Percentiles rank a stretch among this genome's conserved stretches.
phyloP scores from a whole-genome alignment of 1,140 invertebrate species.

The Ceratitis capitata region DNA sequence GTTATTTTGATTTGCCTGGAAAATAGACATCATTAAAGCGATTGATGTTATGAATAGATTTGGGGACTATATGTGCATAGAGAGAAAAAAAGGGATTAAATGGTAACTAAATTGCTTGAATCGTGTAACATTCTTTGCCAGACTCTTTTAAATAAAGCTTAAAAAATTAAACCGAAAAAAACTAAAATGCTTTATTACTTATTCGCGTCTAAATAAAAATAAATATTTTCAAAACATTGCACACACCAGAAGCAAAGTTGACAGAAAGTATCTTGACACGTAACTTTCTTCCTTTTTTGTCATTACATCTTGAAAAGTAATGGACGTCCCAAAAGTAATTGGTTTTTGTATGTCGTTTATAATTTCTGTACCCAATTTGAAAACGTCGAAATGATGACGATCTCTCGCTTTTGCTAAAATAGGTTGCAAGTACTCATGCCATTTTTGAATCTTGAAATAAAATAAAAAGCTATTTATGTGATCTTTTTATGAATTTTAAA shows the following conservation, averaged over 20 bases:
- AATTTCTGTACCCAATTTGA: conserved; percentile 55
- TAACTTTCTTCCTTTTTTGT: conserved; percentile 50
- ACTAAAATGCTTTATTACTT: not conserved
- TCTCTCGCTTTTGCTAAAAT: conserved; percentile 53
- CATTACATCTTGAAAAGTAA: conserved; percentile 51
- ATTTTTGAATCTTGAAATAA: conserved; percentile 51
- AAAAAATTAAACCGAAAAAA: not conserved
- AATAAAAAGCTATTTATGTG: not conserved
- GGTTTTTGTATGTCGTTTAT: conserved; percentile 44
- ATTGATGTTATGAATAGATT: too few species aligned
- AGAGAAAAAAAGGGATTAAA: too few species aligned
- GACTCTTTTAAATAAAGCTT: too few species aligned
- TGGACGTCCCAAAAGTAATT: not conserved
- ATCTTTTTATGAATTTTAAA: not conserved
- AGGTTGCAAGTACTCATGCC: conserved; percentile 56
- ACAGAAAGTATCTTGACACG: conserved; percentile 56
- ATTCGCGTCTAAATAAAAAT: not conserved
- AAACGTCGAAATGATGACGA: conserved; percentile 59
- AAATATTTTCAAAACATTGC: too few species aligned
- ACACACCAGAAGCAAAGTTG: conserved; percentile 54
- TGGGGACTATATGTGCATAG: too few species aligned
- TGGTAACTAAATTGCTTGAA: too few species aligned
- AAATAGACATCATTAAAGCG: too few species aligned
- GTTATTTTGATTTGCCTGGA: conserved; percentile 45
- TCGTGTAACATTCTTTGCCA: too few species aligned